Conservation (phyloP, 2,888 invertebrate species). For the Morpho deidamia region DNA sequence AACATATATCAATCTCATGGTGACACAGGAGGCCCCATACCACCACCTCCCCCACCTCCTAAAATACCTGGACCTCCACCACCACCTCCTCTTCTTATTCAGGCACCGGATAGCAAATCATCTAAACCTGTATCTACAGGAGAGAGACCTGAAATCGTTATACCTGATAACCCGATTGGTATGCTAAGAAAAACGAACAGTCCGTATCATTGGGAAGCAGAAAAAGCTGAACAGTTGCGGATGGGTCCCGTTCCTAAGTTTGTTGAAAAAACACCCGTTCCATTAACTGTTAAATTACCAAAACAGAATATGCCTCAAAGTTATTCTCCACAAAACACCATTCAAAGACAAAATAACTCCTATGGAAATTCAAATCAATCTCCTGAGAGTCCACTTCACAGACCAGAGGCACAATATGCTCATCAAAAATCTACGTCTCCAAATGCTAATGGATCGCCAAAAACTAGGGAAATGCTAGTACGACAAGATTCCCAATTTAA, state of each 20-base stretch:
- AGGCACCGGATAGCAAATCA: constrained; percentile 64
- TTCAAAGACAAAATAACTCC: constrained; percentile 38
- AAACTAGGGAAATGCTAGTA: constrained; percentile 59
- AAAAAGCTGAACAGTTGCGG: constrained; percentile 75
- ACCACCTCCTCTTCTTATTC: constrained; percentile 79
- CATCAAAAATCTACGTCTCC: constrained; percentile 56
- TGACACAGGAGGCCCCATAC: constrained; percentile 46
- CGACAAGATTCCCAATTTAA: constrained; percentile 74
- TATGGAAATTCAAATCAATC: constrained; percentile 49
- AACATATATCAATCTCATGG: constrained; percentile 53
- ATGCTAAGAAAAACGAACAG: constrained; percentile 83
- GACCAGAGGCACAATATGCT: constrained; percentile 70
- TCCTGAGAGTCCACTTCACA: constrained; percentile 67
- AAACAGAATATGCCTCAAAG: constrained; percentile 64
- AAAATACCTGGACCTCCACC: constrained; percentile 75
- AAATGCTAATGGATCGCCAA: constrained; percentile 48
- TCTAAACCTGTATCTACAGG: constrained; percentile 76
- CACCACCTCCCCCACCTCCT: constrained; percentile 68
- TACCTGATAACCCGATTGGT: constrained; percentile 85
- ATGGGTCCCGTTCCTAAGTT: constrained; percentile 70
- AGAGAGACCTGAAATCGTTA: constrained; percentile 85
- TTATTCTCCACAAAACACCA: constrained; percentile 53
- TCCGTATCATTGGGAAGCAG: constrained; percentile 81
- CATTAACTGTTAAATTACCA: constrained; percentile 66
- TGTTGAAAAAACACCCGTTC: constrained; percentile 66